Base-by-base conservation (phyloP, 2,888 invertebrate genomes). In the Campopleginae sp. region DNA sequence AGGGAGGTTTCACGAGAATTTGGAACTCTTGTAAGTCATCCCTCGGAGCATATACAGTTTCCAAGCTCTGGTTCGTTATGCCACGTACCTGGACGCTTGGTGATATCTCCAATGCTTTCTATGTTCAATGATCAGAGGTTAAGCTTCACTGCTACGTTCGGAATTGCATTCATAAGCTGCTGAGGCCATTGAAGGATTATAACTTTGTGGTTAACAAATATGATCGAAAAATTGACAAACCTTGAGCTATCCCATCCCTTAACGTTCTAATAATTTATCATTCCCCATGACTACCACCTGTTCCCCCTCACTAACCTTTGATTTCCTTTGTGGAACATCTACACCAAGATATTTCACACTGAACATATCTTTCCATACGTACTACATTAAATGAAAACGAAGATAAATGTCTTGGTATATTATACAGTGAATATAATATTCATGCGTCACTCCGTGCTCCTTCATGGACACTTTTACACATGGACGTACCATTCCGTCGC, bases 341-440 rank as follows among this genome's bases (percentile, higher is more conserved):
- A 63, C 71, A 63, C 72, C 72, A 65, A 48, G 70, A 51, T 72
- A 79, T 72, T 72, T 42, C 51, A 48, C n/a, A 23, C 31, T 33
- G 63, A 54, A 66, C 44, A 46, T 51, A 54, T 54, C 38, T 46
- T 63, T 31, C 14, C 46, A 46, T 48, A n/a, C 48, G n/a, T 51
- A 72, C 42, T 58, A 65, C 42, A 46, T 80, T 66, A 54, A 42
- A 66, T 17, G 7, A 74, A 68, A 80, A 80, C 54, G 74, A 74
- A 80, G 80, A 80, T 80, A 66, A 80, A 80, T 74, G 74, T 54
- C 74, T 54, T 44, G 8, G 71, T 38, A 66, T 65, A 80, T 74
- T 74, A 80, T 80, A 54, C 80, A 66, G 80, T 27, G 74, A 66
- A 74, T 80, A 80, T 74, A 74, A 80, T 80, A 80, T 80, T 74